Base-by-base conservation (phyloP, 2,888 invertebrate species). In the Sphaerophoria taeniata region DNA sequence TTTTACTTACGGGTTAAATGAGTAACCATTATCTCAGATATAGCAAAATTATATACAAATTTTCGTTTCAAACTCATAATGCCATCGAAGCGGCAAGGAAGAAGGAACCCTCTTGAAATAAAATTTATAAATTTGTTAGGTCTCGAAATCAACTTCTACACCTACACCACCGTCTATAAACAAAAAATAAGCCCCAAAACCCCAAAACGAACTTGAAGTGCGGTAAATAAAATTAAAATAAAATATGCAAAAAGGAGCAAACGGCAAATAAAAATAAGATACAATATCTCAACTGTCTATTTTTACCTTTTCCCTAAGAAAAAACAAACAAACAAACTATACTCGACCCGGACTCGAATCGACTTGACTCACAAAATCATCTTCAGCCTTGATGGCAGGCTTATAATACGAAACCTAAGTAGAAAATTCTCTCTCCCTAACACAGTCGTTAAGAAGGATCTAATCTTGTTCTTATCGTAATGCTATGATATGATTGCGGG, bases 391-490 rank as follows among this genome's bases (percentile, higher is more conserved):
- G 49, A 60, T 60, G 31, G 67, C 39, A 61, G 56, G 47, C 55
- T 47, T 16, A 12, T 16, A 60, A 61, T 16, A 12, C 31, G 53
- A 61, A 63, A 63, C 33, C 39, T 9, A 49, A 82, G 77, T 69
- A 31, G 61, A 31, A 69, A 73, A 61, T 69, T 49, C 65, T 67
- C 49, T 36, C 67, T 58, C 33, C 55, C 58, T 65, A 67, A 67
- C 58, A 63, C 73, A 63, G 56, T 70, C 74, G 56, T 65, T 63
- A 74, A 24, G 24, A 24, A 74, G 74, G 73, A 83, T 74, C 83
- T 83, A 79, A 83, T 83, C 73, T 83, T 74, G 70, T 83, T 83
- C 78, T 70, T 79, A 79, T 78, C 83, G 61, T 83, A 70, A 74
- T 74, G 78, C 74, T 65, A 70, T 74, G 79, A 83, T 73, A 79